Base-by-base conservation (phyloP, 1,140 invertebrate genomes). In the Ceratoteleas bidentatus region DNA sequence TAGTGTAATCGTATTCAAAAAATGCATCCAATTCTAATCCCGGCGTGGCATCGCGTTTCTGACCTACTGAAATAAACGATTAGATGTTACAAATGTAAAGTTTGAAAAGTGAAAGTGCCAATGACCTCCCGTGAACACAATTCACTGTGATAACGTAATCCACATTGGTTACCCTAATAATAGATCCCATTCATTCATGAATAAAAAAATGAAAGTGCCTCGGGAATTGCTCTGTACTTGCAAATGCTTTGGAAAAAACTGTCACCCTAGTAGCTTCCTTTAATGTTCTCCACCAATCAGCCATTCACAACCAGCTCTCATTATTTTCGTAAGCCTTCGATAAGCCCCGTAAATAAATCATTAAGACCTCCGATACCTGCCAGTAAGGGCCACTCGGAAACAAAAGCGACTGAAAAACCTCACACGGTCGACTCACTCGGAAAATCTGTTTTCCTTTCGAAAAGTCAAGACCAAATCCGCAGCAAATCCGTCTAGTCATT, bases 161-260 rank as follows among this genome's bases (percentile, higher is more conserved):
- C n/a, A n/a, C n/a, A n/a, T n/a, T n/a, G n/a, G n/a, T n/a, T n/a
- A n/a, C n/a, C n/a, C n/a, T n/a, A n/a, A n/a, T n/a, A n/a, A n/a
- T n/a, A n/a, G n/a, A n/a, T n/a, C n/a, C n/a, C n/a, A n/a, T 61
- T 15, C 60, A 66, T 72, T 79, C 76, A 79, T 73, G 47, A 79
- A 79, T 79, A 79, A 72, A 78, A 72, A 79, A 72, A n/a, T 77
- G 65, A 77, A 77, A 77, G 65, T 69, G 15, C 13, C 57, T 64
- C 43, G 49, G 13, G 56, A 77, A 69, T 69, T 57, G 62, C 10
- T 56, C 50, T 14, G 36, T 53, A 33, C 24, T 47, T 15, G 24
- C 15, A 5, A 60, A 66, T n/a, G n/a, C 3, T 16, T 13, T 64
- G 14, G 6, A 47, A 45, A 60, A 53, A 58, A 50, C 50, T 56